A percentile compares a stretch with the other conserved stretches of the same genome.
Evolutionary conservation across 1,140 invertebrate genomes (phyloP).

Genomic region (Leptonema lineaticorne): DNA sequence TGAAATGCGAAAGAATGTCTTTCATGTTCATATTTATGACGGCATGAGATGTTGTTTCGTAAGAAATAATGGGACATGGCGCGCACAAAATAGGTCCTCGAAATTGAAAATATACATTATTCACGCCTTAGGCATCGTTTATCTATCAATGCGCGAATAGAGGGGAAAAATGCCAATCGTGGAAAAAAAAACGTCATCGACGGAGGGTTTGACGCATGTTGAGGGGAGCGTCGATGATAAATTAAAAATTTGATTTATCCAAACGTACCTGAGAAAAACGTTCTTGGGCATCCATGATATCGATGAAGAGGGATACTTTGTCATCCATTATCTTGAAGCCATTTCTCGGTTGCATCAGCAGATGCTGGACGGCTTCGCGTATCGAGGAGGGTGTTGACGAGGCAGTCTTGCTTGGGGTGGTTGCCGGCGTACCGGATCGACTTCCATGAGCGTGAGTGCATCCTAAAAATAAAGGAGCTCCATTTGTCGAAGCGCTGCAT

Average conservation of each 20-base stretch:
- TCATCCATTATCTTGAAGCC: constrained; percentile 74
- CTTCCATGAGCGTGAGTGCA: constrained; percentile 52
- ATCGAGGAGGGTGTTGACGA: constrained; percentile 58
- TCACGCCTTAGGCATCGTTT: background rate
- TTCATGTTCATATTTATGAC: constrained; percentile 10
- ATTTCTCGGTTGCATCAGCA: constrained; percentile 66
- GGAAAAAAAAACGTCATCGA: too few relatives aligned
- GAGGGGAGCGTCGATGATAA: too few relatives aligned
- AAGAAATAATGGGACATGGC: background rate
- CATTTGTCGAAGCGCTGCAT: constrained; percentile 53
- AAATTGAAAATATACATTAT: constrained; percentile 16
- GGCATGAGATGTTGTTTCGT: background rate
- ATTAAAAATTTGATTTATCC: too few relatives aligned
- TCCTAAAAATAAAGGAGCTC: constrained; percentile 54
- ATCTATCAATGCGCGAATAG: background rate
- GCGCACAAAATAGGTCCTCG: background rate
- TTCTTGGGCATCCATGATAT: constrained; percentile 78
- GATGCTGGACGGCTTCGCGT: constrained; percentile 66
- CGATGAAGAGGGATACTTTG: constrained; percentile 74
- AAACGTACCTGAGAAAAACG: constrained; percentile 72
- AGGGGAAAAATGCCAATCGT: too few relatives aligned
- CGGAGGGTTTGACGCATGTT: too few relatives aligned
- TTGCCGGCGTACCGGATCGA: constrained; percentile 45
- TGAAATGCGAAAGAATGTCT: constrained; percentile 15
- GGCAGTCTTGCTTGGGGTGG: constrained; percentile 50